phyloP scores from a whole-genome alignment of 2,113 vertebrate species.

The Ailurus styani region DNA sequence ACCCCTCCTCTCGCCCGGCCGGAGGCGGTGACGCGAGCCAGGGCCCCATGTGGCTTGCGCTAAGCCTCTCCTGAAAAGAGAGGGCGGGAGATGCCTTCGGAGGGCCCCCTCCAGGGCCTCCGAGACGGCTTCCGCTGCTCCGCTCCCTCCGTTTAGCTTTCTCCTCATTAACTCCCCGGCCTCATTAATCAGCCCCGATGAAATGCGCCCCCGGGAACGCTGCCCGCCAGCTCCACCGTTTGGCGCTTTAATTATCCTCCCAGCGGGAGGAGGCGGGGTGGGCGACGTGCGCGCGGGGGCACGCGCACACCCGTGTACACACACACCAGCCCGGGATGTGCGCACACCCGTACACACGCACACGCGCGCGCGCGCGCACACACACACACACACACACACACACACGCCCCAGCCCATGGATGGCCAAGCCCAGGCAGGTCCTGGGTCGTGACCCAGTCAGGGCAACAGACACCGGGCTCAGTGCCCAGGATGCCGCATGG shows the following conservation, averaged over 20 bases:
- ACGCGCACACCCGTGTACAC: accelerated
- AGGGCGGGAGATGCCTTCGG: constrained; percentile 73
- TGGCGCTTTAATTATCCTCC: constrained; percentile 93
- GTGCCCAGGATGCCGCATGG: neutral
- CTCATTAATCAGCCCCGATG: constrained; percentile 86
- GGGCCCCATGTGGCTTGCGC: constrained; percentile 34
- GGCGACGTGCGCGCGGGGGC: constrained; percentile 54
- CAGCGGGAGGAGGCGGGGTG: constrained; percentile 78
- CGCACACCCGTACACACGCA: too few relatives aligned
- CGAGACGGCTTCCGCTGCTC: constrained; percentile 39
- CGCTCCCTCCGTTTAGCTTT: constrained; percentile 67
- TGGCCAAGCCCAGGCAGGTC: constrained; percentile 17
- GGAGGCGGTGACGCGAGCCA: neutral
- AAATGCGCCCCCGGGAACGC: constrained; percentile 83
- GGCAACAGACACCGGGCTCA: neutral
- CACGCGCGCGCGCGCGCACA: accelerated
- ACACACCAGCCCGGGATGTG: too few relatives aligned
- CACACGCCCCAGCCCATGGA: accelerated
- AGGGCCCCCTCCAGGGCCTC: constrained; percentile 41
- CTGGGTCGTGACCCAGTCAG: constrained; percentile 72
- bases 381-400: neutral
- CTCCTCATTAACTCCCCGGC: constrained; percentile 80
- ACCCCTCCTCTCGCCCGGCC: neutral
- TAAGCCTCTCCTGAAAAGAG: neutral
- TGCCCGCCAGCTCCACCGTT: constrained; percentile 84